A percentile compares a stretch with the other conserved stretches of the same genome.
These are phyloP conservation scores for Tachysurus vachellii DNA, from an alignment of 2,113 vertebrate genomes.

Conservation along the genomic window DNA sequence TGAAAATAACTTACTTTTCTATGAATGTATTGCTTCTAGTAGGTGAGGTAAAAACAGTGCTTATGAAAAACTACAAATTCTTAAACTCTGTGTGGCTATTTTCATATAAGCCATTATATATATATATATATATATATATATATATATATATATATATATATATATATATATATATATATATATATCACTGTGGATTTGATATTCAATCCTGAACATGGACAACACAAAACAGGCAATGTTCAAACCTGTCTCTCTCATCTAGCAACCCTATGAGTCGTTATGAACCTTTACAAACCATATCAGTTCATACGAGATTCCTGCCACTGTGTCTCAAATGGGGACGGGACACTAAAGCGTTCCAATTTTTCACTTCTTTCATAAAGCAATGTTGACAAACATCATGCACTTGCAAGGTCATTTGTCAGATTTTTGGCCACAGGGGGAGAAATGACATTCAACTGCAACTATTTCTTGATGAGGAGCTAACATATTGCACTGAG, in stretches of 20 bases:
- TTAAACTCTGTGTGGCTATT: too few relatives aligned
- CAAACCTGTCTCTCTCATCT: not conserved
- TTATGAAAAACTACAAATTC: too few relatives aligned
- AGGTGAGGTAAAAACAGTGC: too few relatives aligned
- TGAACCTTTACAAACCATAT: not conserved
- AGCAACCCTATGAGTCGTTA: not conserved
- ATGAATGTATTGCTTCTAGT: too few relatives aligned
- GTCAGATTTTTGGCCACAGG: slow-evolving; percentile 26
- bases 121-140: too few relatives aligned
- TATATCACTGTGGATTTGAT: too few relatives aligned
- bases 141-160: too few relatives aligned
- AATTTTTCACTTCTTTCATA: slow-evolving; percentile 32
- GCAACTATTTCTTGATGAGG: slow-evolving; percentile 11
- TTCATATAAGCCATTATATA: too few relatives aligned
- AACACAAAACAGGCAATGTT: not conserved
- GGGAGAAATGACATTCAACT: slow-evolving; percentile 20
- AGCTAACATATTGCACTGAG: slow-evolving; percentile 31
- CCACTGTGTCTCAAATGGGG: not conserved
- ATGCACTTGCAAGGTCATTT: slow-evolving; percentile 28
- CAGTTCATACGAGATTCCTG: not conserved
- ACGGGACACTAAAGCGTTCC: slow-evolving; percentile 10
- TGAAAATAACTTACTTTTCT: too few relatives aligned
- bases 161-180: too few relatives aligned
- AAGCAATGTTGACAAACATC: slow-evolving; percentile 32
- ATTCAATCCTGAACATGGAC: too few relatives aligned